Conservation (phyloP, 1,140 invertebrate species). For the honey bee (Apis mellifera) region Amel_HAv3.1 CM009932.2:12098001-12098500, state of each 20-base stretch:
- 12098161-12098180: constrained; percentile 59
- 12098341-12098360: constrained; percentile 14
- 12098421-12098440: constrained; percentile 61
- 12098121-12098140: neutral
- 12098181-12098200: constrained; percentile 43
- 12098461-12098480: constrained; percentile 61
- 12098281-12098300: neutral
- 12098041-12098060: constrained; percentile 43
- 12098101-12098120: constrained; percentile 41
- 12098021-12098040: constrained; percentile 8
- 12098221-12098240: neutral
- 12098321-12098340: neutral
- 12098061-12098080: constrained; percentile 47
- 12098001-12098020: constrained; percentile 28
- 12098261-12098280: constrained; percentile 38
- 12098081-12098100: neutral
- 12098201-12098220: constrained; percentile 53
- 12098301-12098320: neutral
- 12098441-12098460: constrained; percentile 62
- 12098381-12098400: constrained; percentile 63
- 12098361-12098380: constrained; percentile 43
- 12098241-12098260: constrained; percentile 24
- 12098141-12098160: constrained; percentile 23
- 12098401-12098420: constrained; percentile 27
- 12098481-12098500: constrained; percentile 47